phyloP scores from a whole-genome alignment of 2,888 invertebrate genomes.

The Drosophila kambysellisi region DNA sequence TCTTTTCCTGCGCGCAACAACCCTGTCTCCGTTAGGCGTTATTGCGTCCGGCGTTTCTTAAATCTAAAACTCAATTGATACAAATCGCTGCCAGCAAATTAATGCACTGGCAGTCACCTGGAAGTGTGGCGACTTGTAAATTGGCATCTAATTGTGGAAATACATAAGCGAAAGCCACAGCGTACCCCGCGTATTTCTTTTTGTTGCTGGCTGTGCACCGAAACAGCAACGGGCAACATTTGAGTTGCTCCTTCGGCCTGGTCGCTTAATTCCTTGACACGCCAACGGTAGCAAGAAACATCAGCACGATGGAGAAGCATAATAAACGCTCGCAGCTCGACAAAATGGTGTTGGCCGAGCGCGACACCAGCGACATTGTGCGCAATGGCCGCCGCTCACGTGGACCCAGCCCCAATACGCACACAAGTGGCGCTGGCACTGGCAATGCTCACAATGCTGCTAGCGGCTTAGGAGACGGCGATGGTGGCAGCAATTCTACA shows the following conservation, averaged over 20 bases:
- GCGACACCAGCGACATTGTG: conserved; percentile 91
- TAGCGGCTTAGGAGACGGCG: conserved; percentile 30
- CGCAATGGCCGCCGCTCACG: conserved; percentile 95
- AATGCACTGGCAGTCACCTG: conserved; percentile 3
- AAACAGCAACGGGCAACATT: conserved; percentile 32
- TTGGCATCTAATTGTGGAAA: conserved; percentile 30
- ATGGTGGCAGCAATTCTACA: conserved; percentile 43
- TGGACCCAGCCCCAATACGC: conserved; percentile 95
- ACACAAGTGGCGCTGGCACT: conserved; percentile 82
- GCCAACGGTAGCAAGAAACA: conserved; percentile 33
- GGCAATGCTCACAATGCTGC: conserved; percentile 58
- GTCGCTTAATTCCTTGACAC: conserved; percentile 29
- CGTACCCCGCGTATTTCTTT: conserved; percentile 31
- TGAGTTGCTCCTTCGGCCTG: conserved; percentile 27
- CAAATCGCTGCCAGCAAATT: conserved; percentile 28
- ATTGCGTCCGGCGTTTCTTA: conserved; percentile 42
- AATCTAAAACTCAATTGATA: conserved; percentile 33
- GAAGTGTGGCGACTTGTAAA: conserved; percentile 26
- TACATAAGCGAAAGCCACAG: conserved; percentile 62
- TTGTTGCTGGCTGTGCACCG: conserved; percentile 9
- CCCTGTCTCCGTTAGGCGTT: conserved; percentile 58
- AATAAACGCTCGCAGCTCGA: conserved; percentile 83
- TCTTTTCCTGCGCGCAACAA: conserved; percentile 68
- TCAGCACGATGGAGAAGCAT: conserved; percentile 78
- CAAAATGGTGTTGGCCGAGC: conserved; percentile 95